Percentiles rank a stretch among this genome's conserved stretches.
Conservation (phyloP, 2,113 vertebrate genomes). For the Rutilus rutilus region DNA sequence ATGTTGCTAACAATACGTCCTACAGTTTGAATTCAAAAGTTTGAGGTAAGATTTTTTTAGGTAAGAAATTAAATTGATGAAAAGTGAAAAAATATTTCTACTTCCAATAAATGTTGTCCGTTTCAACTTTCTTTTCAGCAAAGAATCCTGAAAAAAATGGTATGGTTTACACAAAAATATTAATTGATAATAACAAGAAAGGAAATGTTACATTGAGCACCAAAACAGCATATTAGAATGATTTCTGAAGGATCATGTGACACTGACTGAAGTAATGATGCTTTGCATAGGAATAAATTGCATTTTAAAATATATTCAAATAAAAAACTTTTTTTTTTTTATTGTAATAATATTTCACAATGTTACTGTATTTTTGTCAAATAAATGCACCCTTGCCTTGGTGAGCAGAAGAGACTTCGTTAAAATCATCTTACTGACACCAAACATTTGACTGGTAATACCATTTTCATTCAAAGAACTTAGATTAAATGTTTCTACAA, state of each 20-base stretch:
- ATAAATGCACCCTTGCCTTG: not conserved
- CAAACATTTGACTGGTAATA: not conserved
- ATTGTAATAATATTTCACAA: not conserved
- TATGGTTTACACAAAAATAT: not conserved
- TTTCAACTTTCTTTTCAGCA: not conserved
- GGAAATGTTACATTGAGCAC: not conserved
- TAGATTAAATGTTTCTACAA: not conserved
- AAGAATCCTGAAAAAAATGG: not conserved
- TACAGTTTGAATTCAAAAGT: too few species aligned
- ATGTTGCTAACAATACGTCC: too few species aligned
- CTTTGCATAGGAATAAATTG: not conserved
- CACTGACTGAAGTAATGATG: not conserved
- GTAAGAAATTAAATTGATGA: not conserved
- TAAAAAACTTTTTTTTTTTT: too few species aligned
- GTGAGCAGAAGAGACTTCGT: not conserved
- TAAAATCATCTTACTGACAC: not conserved
- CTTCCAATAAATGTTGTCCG: not conserved
- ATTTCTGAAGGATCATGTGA: not conserved
- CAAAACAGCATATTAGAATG: not conserved
- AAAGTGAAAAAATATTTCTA: not conserved
- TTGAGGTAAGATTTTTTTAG: not conserved
- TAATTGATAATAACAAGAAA: not conserved
- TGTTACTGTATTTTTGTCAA: not conserved
- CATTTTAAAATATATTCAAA: not conserved
- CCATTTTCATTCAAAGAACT: not conserved